Conservation (phyloP, 2,888 invertebrate genomes). For the Caenorhabditis afra region DNA sequence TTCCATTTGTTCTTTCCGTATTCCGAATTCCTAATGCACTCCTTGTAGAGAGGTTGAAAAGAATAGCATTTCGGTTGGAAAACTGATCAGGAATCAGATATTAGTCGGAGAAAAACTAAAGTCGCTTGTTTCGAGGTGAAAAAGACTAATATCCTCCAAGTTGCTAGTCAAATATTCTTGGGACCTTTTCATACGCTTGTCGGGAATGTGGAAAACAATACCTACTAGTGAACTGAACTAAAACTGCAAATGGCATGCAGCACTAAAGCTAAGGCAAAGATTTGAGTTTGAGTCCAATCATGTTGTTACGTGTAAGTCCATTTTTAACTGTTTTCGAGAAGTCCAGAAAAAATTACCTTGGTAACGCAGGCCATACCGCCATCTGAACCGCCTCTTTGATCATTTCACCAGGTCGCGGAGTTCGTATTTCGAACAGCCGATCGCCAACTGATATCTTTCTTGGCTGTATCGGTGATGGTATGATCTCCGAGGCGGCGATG, state of each 20-base stretch:
- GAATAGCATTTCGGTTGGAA: background rate
- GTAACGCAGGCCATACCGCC: constrained; percentile 73
- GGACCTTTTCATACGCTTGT: no score
- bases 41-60: constrained; percentile 35
- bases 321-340: no score
- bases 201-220: no score
- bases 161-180: no score
- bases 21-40: constrained; percentile 48
- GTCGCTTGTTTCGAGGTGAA: background rate
- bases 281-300: background rate
- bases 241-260: no score
- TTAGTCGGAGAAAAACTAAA: no score
- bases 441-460: constrained; percentile 63
- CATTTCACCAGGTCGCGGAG: constrained; percentile 68
- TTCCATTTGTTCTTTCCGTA: background rate
- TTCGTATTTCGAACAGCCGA: constrained; percentile 63
- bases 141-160: no score
- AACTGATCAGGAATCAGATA: no score
- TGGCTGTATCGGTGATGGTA: constrained; percentile 72
- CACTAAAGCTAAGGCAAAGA: no score
- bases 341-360: constrained; percentile 57
- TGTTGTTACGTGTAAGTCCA: background rate
- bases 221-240: no score
- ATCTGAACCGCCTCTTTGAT: constrained; percentile 71
- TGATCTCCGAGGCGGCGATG: constrained; percentile 66